These are phyloP conservation scores for Seira sanloemensis DNA, from an alignment of 2,888 invertebrate genomes.

Conservation along the genomic window DNA sequence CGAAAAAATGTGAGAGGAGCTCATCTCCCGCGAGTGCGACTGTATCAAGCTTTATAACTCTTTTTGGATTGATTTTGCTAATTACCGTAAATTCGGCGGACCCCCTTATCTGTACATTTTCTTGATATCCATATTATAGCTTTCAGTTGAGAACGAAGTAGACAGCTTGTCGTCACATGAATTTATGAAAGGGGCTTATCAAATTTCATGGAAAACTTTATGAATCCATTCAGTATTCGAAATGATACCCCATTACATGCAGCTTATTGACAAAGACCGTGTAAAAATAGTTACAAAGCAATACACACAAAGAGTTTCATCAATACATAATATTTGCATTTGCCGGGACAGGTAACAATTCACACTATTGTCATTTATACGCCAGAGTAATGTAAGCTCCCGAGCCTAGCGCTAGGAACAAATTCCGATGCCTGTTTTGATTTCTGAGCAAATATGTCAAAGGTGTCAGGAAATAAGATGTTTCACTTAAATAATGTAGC, in stretches of 20 bases:
- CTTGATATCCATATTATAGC: neutral
- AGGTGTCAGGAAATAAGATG: neutral
- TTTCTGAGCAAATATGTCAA: neutral
- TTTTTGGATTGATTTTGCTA: neutral
- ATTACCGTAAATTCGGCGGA: neutral
- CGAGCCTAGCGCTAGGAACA: too few relatives aligned
- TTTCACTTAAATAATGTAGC: too few relatives aligned
- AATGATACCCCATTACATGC: too few relatives aligned
- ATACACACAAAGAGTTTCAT: too few relatives aligned
- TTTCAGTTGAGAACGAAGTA: neutral
- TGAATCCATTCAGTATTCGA: too few relatives aligned
- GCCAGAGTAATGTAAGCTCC: neutral
- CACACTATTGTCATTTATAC: neutral
- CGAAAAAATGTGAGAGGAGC: constrained; percentile 6
- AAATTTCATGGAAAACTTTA: neutral
- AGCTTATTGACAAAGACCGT: too few relatives aligned
- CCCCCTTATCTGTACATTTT: neutral
- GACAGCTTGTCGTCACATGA: constrained; percentile 45
- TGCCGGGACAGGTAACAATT: neutral
- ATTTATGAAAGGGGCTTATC: neutral
- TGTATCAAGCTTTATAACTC: neutral
- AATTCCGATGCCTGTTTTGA: neutral
- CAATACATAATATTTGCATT: too few relatives aligned
- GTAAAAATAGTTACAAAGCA: too few relatives aligned
- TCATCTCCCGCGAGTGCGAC: neutral